Evolutionary conservation across 1,140 invertebrate genomes (phyloP).

Genomic region (Reticulitermes speratus): DNA sequence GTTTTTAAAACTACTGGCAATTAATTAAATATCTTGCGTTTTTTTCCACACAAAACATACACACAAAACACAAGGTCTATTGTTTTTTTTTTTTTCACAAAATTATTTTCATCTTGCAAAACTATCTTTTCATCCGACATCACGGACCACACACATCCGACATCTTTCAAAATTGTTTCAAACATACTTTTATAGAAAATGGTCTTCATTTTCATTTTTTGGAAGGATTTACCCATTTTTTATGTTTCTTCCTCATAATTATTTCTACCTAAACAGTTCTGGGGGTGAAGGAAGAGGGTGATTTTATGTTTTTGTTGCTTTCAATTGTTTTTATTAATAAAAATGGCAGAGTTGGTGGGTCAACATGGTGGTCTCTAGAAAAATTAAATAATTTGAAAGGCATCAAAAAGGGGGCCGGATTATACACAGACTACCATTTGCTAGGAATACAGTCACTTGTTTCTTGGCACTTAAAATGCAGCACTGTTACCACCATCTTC

Average conservation of each 20-base stretch:
- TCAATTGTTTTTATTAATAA: constrained; percentile 27
- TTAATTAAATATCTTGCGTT: constrained; percentile 26
- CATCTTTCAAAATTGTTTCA: constrained; percentile 26
- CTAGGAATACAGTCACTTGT: constrained; percentile 25
- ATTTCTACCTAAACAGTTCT: neutral
- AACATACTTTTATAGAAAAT: constrained; percentile 26
- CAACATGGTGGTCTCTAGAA: constrained; percentile 23
- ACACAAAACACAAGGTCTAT: constrained; percentile 30
- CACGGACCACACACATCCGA: constrained; percentile 26
- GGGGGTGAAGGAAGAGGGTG: neutral
- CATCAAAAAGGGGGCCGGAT: constrained; percentile 30
- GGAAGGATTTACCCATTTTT: constrained; percentile 31
- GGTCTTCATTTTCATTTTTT: constrained; percentile 9
- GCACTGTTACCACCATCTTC: constrained; percentile 26
- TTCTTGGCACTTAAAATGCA: constrained; percentile 27
- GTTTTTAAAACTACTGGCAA: constrained; percentile 25
- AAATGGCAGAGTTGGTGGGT: constrained; percentile 27
- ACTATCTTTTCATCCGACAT: constrained; percentile 28
- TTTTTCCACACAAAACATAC: constrained; percentile 32
- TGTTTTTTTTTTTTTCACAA: constrained; percentile 28
- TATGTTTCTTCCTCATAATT: neutral
- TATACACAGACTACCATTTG: constrained; percentile 26
- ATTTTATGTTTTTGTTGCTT: constrained; percentile 26
- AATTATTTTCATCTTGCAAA: constrained; percentile 31
- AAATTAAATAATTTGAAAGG: constrained; percentile 33